Conservation (phyloP, 2,888 invertebrate species). For the Apotomis capreana region DNA sequence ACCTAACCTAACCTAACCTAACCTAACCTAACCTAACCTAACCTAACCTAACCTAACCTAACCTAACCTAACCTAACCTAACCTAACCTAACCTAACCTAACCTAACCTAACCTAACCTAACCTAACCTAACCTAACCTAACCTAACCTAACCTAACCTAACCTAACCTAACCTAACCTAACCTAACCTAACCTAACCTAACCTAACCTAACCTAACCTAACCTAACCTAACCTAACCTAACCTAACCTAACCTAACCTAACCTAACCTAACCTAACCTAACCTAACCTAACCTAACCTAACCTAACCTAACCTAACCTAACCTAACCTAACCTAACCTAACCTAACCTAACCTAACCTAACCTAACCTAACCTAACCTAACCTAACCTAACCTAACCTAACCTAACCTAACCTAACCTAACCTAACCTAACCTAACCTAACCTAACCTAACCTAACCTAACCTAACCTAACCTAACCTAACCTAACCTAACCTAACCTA, state of each 20-base stretch:
- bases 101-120: slow-evolving; percentile 7
- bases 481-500: slow-evolving; percentile 12
- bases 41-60: slow-evolving; percentile 9
- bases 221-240: slow-evolving; percentile 5
- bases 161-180: slow-evolving; percentile 15
- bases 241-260: slow-evolving; percentile 11
- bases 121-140: slow-evolving; percentile 3
- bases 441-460: slow-evolving; percentile 5
- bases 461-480: slow-evolving; percentile 15
- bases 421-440: slow-evolving; percentile 11
- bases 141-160: slow-evolving; percentile 10
- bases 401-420: slow-evolving; percentile 11
- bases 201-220: slow-evolving; percentile 10
- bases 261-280: slow-evolving; percentile 7
- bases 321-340: slow-evolving; percentile 5
- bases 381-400: slow-evolving; percentile 9
- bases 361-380: slow-evolving; percentile 11
- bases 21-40: slow-evolving; percentile 9
- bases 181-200: slow-evolving; percentile 9
- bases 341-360: slow-evolving; percentile 4
- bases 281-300: slow-evolving; percentile 12
- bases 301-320: slow-evolving; percentile 10
- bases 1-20: slow-evolving; percentile 12
- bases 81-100: slow-evolving; percentile 9
- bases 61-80: slow-evolving; percentile 12